Evolutionary conservation across 2,113 vertebrate species (phyloP).

Genomic region (Neotoma lepida): DNA sequence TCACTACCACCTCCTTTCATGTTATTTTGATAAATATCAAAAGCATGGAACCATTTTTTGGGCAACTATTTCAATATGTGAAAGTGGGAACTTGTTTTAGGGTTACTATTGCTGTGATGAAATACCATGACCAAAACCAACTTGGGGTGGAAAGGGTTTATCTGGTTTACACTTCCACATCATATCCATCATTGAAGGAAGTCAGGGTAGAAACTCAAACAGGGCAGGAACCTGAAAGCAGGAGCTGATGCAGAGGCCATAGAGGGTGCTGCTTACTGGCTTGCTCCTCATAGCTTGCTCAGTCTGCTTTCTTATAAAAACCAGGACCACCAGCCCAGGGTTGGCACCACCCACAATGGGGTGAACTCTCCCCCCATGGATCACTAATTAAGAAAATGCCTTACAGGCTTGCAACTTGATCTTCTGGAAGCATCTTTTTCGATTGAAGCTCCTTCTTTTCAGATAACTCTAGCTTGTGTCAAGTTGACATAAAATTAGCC

Average conservation of each 20-base stretch:
- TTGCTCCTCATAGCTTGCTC: neutral
- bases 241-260: neutral
- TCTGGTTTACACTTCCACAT: neutral
- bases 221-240: neutral
- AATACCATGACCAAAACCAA: neutral
- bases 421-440: neutral
- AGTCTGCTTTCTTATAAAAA: neutral
- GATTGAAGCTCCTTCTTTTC: neutral
- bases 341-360: neutral
- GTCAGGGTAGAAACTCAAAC: neutral
- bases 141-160: neutral
- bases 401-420: neutral
- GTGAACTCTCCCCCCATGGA: neutral
- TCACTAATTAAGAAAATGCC: neutral
- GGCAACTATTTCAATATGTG: slow-evolving; percentile 2
- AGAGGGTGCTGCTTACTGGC: neutral
- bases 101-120: neutral
- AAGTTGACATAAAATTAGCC: neutral
- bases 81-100: neutral
- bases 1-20: neutral
- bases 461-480: neutral
- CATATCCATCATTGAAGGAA: neutral
- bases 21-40: neutral
- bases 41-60: neutral
- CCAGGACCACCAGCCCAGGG: neutral